Conservation (phyloP, 2,797 vertebrate species). For the Euthynnus affinis region DNA sequence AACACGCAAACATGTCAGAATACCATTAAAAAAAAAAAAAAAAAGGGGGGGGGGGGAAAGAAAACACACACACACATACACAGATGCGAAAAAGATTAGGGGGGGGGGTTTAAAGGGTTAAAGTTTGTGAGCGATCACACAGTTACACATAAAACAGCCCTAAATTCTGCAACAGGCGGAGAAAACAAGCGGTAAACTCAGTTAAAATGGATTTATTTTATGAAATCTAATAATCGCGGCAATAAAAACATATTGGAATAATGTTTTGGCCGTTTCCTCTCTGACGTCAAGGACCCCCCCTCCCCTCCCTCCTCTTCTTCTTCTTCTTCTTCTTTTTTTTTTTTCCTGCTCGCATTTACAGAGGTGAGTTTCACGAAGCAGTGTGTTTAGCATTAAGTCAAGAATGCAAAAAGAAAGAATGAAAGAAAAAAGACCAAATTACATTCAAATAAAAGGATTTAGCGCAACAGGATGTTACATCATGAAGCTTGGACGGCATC, state of each 20-base stretch:
- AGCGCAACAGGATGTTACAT: conserved; percentile 76
- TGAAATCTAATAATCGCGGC: conserved; percentile 82
- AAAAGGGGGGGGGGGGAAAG: too few species aligned
- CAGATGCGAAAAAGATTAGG: conserved; percentile 33
- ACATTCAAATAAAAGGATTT: conserved; percentile 65
- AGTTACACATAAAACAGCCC: neutral
- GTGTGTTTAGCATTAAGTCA: conserved; percentile 42
- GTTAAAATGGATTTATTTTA: conserved; percentile 81
- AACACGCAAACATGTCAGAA: conserved; percentile 30
- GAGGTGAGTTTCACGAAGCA: conserved; percentile 58
- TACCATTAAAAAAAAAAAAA: conserved; percentile 15
- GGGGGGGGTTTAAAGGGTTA: conserved; percentile 38
- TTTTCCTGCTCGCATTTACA: conserved; percentile 64
- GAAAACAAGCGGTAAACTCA: conserved; percentile 61
- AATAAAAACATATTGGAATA: conserved; percentile 79
- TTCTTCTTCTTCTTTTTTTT: neutral
- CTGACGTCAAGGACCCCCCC: conserved; percentile 47
- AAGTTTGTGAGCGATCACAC: conserved; percentile 13
- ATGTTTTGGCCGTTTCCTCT: conserved; percentile 76
- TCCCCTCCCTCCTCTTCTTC: too few species aligned
- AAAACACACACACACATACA: too few species aligned
- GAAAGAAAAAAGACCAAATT: conserved; percentile 32
- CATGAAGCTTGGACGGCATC: conserved; percentile 66
- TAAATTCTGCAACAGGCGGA: conserved; percentile 37
- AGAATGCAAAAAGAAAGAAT: conserved; percentile 49